Conservation (phyloP, 2,797 vertebrate species). For the Enteromius unitaeniatus region DNA sequence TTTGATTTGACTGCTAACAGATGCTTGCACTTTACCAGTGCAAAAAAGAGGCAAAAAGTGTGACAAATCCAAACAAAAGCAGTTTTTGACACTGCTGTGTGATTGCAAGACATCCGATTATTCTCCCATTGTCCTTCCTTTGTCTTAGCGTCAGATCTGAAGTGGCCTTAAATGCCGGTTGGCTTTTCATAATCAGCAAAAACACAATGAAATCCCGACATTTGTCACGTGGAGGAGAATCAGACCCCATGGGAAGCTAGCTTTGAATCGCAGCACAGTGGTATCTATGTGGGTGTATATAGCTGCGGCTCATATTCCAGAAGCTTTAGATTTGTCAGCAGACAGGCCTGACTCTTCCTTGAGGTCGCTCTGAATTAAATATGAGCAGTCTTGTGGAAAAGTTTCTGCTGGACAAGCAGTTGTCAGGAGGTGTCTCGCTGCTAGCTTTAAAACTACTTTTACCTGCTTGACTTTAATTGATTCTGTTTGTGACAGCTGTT, state of each 20-base stretch:
- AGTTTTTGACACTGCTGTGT: constrained; percentile 24
- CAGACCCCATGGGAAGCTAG: neutral
- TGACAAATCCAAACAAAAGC: neutral
- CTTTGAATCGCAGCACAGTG: constrained; percentile 8
- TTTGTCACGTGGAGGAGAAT: constrained; percentile 9
- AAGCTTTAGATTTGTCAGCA: constrained; percentile 30
- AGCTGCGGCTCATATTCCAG: neutral
- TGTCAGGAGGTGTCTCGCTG: constrained; percentile 18
- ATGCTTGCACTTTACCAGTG: neutral
- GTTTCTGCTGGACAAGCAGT: constrained; percentile 42
- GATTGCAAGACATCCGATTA: neutral
- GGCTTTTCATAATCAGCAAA: constrained; percentile 12
- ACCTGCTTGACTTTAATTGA: constrained; percentile 23
- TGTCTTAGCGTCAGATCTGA: neutral
- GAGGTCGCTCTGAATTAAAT: constrained; percentile 45
- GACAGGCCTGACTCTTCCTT: constrained; percentile 33
- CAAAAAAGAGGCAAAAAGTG: neutral
- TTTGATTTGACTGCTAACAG: constrained; percentile 12
- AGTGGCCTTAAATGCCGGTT: neutral
- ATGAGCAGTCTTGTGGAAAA: constrained; percentile 40
- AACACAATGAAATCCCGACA: neutral
- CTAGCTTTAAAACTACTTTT: neutral
- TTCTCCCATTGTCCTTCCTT: neutral
- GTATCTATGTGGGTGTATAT: neutral
- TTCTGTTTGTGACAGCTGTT: constrained; percentile 12